phyloP scores from a whole-genome alignment of 2,113 vertebrate species.

The Psophia crepitans region DNA sequence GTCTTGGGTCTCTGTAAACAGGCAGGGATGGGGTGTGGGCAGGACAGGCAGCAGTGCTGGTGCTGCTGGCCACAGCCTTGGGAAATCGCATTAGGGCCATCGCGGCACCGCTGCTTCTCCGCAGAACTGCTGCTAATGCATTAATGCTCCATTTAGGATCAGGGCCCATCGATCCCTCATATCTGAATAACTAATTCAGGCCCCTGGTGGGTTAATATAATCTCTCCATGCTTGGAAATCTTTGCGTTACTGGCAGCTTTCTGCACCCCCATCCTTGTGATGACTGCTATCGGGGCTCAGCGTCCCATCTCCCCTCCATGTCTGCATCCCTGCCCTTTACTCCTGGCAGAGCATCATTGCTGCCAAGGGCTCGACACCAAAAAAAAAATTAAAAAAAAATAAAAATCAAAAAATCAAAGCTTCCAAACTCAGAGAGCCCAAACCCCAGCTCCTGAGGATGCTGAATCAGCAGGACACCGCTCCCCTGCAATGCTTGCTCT shows the following conservation, averaged over 20 bases:
- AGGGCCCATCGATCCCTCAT: not conserved
- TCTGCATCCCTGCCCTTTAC: not conserved
- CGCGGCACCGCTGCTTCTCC: not conserved
- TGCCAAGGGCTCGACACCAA: fast-evolving
- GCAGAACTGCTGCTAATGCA: not conserved
- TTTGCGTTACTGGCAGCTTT: not conserved
- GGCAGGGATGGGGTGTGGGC: not conserved
- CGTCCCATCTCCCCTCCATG: fast-evolving
- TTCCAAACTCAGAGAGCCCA: not conserved
- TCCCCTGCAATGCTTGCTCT: not conserved
- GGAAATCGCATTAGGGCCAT: not conserved
- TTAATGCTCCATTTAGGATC: slow-evolving; percentile 2
- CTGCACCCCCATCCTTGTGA: not conserved
- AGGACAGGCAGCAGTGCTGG: not conserved
- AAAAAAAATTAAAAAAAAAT: no score
- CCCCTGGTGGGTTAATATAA: not conserved
- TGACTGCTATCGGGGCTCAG: not conserved
- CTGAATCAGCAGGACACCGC: not conserved
- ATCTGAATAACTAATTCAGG: not conserved
- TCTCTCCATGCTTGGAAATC: not conserved
- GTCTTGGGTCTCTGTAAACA: no score
- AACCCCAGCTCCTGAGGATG: not conserved
- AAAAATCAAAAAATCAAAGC: not conserved
- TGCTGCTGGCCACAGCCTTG: not conserved
- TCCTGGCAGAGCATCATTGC: not conserved